phyloP scores from a whole-genome alignment of 2,797 vertebrate genomes.

The Phylloscopus collybita region DNA sequence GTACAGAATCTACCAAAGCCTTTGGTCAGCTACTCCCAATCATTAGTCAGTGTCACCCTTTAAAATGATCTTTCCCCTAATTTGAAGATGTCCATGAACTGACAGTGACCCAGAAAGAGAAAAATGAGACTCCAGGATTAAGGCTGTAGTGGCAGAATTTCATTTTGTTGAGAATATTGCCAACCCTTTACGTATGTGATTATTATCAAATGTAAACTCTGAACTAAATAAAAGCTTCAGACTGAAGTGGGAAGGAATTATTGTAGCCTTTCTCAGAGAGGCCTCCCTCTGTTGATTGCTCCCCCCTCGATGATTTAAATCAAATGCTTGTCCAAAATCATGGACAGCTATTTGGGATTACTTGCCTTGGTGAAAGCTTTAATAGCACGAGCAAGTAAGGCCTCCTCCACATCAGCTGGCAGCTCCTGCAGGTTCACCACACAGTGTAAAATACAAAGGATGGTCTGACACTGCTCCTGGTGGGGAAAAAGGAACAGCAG shows the following conservation, averaged over 20 bases:
- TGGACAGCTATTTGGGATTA: not conserved
- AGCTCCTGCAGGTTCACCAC: conserved; percentile 83
- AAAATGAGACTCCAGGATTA: not conserved
- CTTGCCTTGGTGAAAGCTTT: conserved; percentile 92
- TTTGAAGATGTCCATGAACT: not conserved
- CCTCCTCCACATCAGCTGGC: conserved; percentile 84
- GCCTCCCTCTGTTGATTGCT: not conserved
- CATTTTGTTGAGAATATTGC: not conserved
- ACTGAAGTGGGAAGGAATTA: not conserved
- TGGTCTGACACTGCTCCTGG: conserved; percentile 89
- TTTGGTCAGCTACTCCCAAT: not conserved
- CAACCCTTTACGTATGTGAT: not conserved
- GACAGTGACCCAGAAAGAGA: not conserved
- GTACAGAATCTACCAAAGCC: not conserved
- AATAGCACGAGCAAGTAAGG: conserved; percentile 85
- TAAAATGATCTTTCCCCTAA: not conserved
- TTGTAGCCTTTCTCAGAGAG: not conserved
- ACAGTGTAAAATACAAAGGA: conserved; percentile 91
- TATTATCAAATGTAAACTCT: not conserved
- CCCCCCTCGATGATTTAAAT: not conserved
- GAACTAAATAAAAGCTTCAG: not conserved
- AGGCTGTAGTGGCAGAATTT: not conserved
- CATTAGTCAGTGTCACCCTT: not conserved
- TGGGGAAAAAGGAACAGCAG: conserved; percentile 29
- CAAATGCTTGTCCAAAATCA: not conserved